Conservation (phyloP, 2,113 vertebrate genomes). For the Apistogramma diplotaenia region DNA sequence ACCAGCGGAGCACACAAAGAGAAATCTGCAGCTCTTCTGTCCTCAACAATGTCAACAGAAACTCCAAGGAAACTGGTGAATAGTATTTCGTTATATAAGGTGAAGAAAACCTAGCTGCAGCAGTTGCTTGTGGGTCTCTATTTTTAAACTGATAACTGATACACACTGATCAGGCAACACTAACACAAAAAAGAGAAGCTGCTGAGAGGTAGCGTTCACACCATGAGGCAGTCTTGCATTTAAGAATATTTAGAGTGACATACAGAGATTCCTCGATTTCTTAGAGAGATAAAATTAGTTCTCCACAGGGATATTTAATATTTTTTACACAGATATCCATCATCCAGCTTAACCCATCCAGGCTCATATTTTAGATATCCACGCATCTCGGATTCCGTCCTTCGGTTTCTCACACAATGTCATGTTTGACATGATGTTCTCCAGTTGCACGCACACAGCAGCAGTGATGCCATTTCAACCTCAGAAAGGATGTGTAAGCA, state of each 20-base stretch:
- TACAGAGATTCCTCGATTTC: neutral
- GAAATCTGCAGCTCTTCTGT: neutral
- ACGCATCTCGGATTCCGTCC: neutral
- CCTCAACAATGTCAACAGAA: neutral
- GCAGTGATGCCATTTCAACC: neutral
- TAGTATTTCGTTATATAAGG: neutral
- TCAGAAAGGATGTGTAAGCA: slow-evolving; percentile 13
- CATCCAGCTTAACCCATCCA: neutral
- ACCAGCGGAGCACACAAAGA: neutral
- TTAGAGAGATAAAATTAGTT: neutral
- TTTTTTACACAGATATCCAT: neutral
- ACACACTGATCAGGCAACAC: neutral
- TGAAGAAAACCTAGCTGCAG: neutral
- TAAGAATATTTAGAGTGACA: neutral
- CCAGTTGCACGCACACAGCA: neutral
- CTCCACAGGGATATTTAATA: neutral
- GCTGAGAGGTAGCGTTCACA: neutral
- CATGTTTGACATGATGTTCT: neutral
- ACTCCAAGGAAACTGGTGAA: neutral
- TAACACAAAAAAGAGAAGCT: neutral
- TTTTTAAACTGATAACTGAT: too few relatives aligned
- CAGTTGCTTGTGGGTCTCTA: neutral
- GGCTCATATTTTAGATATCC: neutral
- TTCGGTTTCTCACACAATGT: neutral
- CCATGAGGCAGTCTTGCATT: neutral